phyloP scores from a whole-genome alignment of 2,888 invertebrate species.

The Slavum lentiscoides region DNA sequence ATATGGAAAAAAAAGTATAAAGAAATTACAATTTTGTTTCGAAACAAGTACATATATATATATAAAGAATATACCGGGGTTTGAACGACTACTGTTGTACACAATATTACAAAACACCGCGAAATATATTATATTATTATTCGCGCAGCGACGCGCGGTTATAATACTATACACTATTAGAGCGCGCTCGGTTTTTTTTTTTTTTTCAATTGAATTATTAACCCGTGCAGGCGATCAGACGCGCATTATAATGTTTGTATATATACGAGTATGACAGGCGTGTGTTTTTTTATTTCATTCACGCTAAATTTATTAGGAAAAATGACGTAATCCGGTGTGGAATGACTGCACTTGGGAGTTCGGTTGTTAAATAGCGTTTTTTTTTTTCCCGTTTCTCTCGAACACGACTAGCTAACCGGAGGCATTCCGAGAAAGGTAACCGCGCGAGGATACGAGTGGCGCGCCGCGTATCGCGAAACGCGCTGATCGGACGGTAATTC shows the following conservation, averaged over 20 bases:
- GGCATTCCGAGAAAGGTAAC: slow-evolving; percentile 48
- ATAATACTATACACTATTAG: too few relatives aligned
- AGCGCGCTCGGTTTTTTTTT: not conserved
- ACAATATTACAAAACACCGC: too few relatives aligned
- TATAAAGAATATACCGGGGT: not conserved
- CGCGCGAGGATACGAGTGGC: slow-evolving; percentile 36
- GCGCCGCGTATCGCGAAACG: not conserved
- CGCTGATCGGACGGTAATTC: slow-evolving; percentile 50
- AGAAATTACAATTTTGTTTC: not conserved
- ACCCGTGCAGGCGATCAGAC: not conserved
- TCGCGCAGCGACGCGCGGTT: too few relatives aligned
- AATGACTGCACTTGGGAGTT: slow-evolving; percentile 47
- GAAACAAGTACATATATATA: not conserved
- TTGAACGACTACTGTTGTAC: not conserved
- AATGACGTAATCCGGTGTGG: slow-evolving; percentile 42
- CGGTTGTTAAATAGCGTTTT: slow-evolving; percentile 3
- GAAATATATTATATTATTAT: not conserved
- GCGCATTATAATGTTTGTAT: slow-evolving; percentile 10
- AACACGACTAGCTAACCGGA: slow-evolving; percentile 10
- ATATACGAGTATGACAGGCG: slow-evolving; percentile 15
- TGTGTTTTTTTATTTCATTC: slow-evolving; percentile 27
- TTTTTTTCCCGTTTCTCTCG: slow-evolving; percentile 9
- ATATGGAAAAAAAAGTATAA: not conserved
- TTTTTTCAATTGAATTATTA: slow-evolving; percentile 33
- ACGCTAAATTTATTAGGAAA: slow-evolving; percentile 41